A percentile compares a stretch with the other conserved stretches of the same genome.
These are phyloP conservation scores for Anniella stebbinsi DNA, from an alignment of 2,797 vertebrate species.

Conservation along the genomic window DNA sequence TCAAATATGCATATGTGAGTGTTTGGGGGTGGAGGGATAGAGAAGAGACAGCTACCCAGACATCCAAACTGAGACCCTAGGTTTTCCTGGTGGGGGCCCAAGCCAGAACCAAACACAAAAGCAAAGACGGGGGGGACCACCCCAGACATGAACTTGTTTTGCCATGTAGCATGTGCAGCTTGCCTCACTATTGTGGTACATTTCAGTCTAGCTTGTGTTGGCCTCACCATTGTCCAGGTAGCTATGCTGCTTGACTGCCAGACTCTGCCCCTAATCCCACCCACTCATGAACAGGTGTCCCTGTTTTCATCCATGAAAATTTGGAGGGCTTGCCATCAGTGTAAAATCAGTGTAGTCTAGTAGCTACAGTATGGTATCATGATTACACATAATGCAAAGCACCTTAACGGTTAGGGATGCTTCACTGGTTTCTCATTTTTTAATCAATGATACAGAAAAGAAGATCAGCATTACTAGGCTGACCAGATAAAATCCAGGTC, in stretches of 20 bases:
- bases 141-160: too few relatives aligned
- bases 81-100: not conserved
- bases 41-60: too few relatives aligned
- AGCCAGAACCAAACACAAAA: not conserved
- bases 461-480: not conserved
- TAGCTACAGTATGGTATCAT: not conserved
- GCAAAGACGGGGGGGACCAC: not conserved
- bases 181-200: not conserved
- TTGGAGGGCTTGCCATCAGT: not conserved
- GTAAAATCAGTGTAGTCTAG: not conserved
- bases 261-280: not conserved
- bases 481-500: too few relatives aligned
- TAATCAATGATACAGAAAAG: not conserved
- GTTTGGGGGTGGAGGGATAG: not conserved
- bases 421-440: not conserved
- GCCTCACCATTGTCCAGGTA: too few relatives aligned
- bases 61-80: not conserved
- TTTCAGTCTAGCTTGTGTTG: not conserved
- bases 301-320: not conserved
- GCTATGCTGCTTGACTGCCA: too few relatives aligned
- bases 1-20: too few relatives aligned
- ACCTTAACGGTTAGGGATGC: not conserved
- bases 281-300: not conserved
- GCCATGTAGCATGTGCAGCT: not conserved
- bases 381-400: not conserved